Evolutionary conservation across 2,113 vertebrate species (phyloP), one percentile per base, ranked within the genome.

Genomic region (Jacana jacana): DNA sequence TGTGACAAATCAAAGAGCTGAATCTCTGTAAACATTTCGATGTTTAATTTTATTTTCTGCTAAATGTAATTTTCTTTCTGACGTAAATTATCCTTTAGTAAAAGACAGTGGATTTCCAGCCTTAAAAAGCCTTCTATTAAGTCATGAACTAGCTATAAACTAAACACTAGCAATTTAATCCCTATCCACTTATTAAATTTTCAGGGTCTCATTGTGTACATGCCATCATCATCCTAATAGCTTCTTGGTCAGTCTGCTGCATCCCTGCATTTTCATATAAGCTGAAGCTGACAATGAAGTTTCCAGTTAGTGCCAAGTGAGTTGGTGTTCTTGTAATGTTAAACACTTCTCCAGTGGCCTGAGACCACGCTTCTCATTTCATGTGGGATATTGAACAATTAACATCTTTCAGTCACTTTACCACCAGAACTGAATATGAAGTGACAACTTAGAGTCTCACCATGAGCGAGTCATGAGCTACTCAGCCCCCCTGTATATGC

Each of bases 301-400:
- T 94, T 92, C 79, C 58, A 95, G 28, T 63, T 80, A 79, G 44
- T 61, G 70, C 78, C 70, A 77, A 92, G 28, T 94, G 84, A 93
- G 75, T 79, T 88, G 91, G 66, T 88, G 93, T 85, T 95, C 71
- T 65, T 87, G 57, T 24, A 92, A 94, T 82, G 78, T 66, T 63
- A 92, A 92, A 73, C 73, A 80, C 48, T 95, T 89, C 61, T 81
- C 31, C 18, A 73, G 87, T 0, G 10, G n/a, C 46, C 83, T 91
- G 86, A 95, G 91, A 81, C 77, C 86, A 93, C 27, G 61, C 65
- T 89, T 91, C 73, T 84, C 42, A 71, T 89, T 84, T 91, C 81
- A 61, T 27, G 81, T 91, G 78, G 87, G 84, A 79, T 87, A 87
- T 35, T 22, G 54, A 87, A 92, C 87, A 94, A 91, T 95, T 92